Conservation (phyloP, 1,140 invertebrate genomes). For the Aporrectodea caliginosa region DNA sequence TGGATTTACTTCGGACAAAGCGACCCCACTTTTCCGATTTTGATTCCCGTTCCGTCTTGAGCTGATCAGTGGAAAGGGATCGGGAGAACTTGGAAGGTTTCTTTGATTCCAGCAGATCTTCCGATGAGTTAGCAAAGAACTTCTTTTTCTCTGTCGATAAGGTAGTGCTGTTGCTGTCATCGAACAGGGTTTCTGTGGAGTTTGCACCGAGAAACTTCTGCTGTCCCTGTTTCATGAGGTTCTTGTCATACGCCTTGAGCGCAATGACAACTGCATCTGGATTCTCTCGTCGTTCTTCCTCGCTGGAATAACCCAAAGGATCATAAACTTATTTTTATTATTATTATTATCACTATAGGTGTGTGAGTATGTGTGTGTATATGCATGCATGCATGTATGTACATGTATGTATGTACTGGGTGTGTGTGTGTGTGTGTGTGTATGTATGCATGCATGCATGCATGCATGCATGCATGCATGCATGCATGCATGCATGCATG, state of each 20-base stretch:
- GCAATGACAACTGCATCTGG: slow-evolving; percentile 14
- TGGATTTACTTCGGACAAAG: background rate
- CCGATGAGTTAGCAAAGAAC: background rate
- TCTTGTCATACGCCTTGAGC: slow-evolving; percentile 17
- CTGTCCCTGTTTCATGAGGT: slow-evolving; percentile 9
- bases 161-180: background rate
- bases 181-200: slow-evolving; percentile 3
- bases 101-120: background rate
- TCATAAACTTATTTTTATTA: background rate
- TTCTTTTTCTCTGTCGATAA: background rate
- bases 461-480: too few relatives aligned
- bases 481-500: too few relatives aligned
- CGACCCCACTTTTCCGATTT: background rate
- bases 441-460: too few relatives aligned
- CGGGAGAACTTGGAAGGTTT: background rate
- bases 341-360: background rate
- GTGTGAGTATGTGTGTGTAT: background rate
- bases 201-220: slow-evolving; percentile 10
- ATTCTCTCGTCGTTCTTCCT: background rate
- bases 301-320: background rate
- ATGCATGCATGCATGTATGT: background rate
- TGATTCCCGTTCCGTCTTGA: background rate
- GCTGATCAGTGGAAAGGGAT: background rate
- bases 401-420: too few relatives aligned
- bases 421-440: too few relatives aligned